phyloP scores from a whole-genome alignment of 2,797 vertebrate genomes.

The Trachurus trachurus region DNA sequence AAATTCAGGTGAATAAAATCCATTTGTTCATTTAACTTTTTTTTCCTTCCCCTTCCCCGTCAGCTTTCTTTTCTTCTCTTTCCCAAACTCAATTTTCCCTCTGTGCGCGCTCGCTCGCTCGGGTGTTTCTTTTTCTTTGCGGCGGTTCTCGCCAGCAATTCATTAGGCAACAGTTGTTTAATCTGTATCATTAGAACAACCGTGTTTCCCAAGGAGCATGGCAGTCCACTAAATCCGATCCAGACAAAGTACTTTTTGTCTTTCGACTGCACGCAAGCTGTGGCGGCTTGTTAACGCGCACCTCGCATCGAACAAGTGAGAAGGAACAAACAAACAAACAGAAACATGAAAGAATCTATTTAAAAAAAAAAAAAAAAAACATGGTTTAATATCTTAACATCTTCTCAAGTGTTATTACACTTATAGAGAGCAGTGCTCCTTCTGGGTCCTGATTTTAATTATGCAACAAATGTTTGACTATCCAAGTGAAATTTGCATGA shows the following conservation, averaged over 20 bases:
- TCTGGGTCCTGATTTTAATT: constrained; percentile 82
- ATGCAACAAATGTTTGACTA: constrained; percentile 87
- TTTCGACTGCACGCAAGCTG: constrained; percentile 56
- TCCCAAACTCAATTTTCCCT: constrained; percentile 71
- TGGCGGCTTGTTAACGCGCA: constrained; percentile 63
- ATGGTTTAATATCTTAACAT: constrained; percentile 72
- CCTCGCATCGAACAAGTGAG: constrained; percentile 62
- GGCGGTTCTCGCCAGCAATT: constrained; percentile 62
- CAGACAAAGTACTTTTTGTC: constrained; percentile 62
- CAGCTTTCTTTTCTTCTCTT: constrained; percentile 50
- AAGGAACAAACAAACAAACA: constrained; percentile 51
- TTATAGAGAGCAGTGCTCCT: constrained; percentile 67
- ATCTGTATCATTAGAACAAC: constrained; percentile 77
- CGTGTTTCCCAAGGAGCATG: constrained; percentile 62
- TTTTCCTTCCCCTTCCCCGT: constrained; percentile 7
- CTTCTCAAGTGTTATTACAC: constrained; percentile 79
- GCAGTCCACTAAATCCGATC: constrained; percentile 63
- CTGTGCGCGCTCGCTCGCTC: constrained; percentile 34
- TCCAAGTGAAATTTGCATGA: constrained; percentile 86
- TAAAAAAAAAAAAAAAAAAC: constrained; percentile 17
- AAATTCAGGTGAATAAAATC: constrained; percentile 79
- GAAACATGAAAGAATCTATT: constrained; percentile 17
- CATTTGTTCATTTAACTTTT: constrained; percentile 77
- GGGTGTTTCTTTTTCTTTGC: constrained; percentile 59
- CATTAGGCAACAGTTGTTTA: constrained; percentile 72